A percentile compares a stretch with the other conserved stretches of the same genome.
phyloP scores from a whole-genome alignment of 2,888 invertebrate species.

The Uloborus plumipes region DNA sequence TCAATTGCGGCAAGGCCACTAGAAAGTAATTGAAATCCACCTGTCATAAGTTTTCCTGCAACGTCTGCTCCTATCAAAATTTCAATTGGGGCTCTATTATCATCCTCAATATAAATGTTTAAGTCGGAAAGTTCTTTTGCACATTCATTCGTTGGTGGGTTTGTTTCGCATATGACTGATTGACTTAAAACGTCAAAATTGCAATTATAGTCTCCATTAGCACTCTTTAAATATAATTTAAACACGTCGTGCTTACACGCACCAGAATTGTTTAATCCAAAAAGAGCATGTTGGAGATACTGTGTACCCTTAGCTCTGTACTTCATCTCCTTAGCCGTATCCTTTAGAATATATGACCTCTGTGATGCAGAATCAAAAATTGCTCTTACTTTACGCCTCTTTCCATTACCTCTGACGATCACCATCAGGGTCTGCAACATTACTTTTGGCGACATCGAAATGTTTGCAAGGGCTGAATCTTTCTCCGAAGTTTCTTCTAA shows the following conservation, averaged over 20 bases:
- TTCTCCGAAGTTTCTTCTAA: neutral
- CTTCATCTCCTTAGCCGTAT: conserved; percentile 4
- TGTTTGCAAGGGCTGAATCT: neutral
- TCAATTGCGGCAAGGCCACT: conserved; percentile 6
- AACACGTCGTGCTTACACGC: no score
- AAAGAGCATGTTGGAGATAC: neutral
- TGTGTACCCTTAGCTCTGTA: neutral
- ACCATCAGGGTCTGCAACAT: neutral
- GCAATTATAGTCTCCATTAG: neutral
- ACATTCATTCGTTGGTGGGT: neutral
- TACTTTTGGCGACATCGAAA: neutral
- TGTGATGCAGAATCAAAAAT: neutral
- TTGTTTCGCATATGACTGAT: neutral
- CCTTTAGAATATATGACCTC: neutral
- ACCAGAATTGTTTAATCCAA: neutral
- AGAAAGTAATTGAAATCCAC: neutral
- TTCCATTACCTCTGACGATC: no score
- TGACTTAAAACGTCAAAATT: neutral
- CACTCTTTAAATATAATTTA: neutral
- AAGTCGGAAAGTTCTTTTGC: neutral
- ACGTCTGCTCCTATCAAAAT: conserved; percentile 13
- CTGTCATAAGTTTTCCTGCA: neutral
- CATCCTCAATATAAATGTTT: neutral
- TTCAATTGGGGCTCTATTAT: conserved; percentile 13
- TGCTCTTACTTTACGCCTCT: no score